phyloP scores from a whole-genome alignment of 1,140 invertebrate genomes.

The Drosophila yakuba region DNA sequence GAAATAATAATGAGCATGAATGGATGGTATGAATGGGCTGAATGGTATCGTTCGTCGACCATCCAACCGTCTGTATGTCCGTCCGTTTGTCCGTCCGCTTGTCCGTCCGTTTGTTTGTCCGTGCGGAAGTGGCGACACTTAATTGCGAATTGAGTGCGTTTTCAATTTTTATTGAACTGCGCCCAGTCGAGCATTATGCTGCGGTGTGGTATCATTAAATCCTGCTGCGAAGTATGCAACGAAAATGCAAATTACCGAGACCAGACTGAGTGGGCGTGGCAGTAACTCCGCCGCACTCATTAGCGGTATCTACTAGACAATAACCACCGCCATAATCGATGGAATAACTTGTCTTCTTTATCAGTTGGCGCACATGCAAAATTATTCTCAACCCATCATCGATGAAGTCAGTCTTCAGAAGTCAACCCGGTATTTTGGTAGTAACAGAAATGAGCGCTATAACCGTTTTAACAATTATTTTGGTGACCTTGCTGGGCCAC shows the following conservation, averaged over 20 bases:
- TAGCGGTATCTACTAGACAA: constrained; percentile 26
- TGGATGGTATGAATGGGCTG: constrained; percentile 15
- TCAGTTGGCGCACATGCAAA: constrained; percentile 42
- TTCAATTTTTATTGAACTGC: constrained; percentile 51
- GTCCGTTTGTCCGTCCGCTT: constrained; percentile 19
- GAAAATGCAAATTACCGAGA: not conserved
- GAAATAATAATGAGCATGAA: constrained; percentile 11
- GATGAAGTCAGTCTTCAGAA: constrained; percentile 19
- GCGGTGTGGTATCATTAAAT: constrained; percentile 34
- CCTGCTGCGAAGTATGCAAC: constrained; percentile 35
- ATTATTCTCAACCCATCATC: constrained; percentile 10
- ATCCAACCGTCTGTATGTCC: constrained; percentile 12
- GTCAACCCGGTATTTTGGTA: constrained; percentile 5
- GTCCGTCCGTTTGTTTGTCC: constrained; percentile 14
- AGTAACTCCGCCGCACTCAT: constrained; percentile 26
- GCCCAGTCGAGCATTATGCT: constrained; percentile 19
- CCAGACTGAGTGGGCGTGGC: not conserved
- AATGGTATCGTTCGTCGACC: constrained; percentile 6
- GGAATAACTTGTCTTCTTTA: constrained; percentile 31
- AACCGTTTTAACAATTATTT: not conserved
- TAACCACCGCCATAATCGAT: constrained; percentile 38
- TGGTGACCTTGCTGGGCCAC: constrained; percentile 16
- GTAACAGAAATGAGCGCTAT: constrained; percentile 13
- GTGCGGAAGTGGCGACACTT: constrained; percentile 56
- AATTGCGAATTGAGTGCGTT: constrained; percentile 62